Evolutionary conservation across 2,888 invertebrate genomes (phyloP).

Genomic region (Agrochola lota): DNA sequence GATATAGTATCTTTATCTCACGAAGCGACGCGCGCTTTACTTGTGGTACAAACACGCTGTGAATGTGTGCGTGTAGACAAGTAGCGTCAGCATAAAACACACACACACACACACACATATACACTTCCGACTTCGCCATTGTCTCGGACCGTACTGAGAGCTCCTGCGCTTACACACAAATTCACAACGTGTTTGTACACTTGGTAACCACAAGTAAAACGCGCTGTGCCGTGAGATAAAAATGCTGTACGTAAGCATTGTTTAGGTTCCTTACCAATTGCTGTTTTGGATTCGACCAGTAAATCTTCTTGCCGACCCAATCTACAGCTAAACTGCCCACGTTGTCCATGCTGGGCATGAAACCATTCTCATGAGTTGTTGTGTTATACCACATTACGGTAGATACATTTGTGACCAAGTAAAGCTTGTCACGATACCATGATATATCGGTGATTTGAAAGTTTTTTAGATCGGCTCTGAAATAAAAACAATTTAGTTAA

Average conservation of each 20-base stretch:
- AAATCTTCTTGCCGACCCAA: slow-evolving; percentile 97
- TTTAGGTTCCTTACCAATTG: slow-evolving; percentile 92
- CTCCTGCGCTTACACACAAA: no score
- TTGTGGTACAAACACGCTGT: no score
- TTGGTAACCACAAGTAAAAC: no score
- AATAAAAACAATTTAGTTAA: slow-evolving; percentile 22
- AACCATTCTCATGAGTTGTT: slow-evolving; percentile 90
- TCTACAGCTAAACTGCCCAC: slow-evolving; percentile 96
- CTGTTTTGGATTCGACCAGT: slow-evolving; percentile 97
- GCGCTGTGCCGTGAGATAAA: no score
- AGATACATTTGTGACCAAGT: slow-evolving; percentile 94
- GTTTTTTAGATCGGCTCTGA: slow-evolving; percentile 89
- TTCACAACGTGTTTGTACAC: no score
- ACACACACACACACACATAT: no score
- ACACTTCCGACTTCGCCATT: no score
- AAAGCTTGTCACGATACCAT: slow-evolving; percentile 94
- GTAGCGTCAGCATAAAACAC: no score
- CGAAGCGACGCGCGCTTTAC: no score
- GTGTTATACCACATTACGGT: slow-evolving; percentile 93
- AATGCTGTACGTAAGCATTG: background rate
- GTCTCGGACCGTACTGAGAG: no score
- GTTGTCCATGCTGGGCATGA: slow-evolving; percentile 92
- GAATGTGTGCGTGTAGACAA: no score
- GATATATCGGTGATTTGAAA: slow-evolving; percentile 93
- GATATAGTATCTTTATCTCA: no score